A percentile compares a stretch with the other conserved stretches of the same genome.
These are phyloP conservation scores for Channallabes apus DNA, from an alignment of 2,797 vertebrate genomes.

Conservation along the genomic window DNA sequence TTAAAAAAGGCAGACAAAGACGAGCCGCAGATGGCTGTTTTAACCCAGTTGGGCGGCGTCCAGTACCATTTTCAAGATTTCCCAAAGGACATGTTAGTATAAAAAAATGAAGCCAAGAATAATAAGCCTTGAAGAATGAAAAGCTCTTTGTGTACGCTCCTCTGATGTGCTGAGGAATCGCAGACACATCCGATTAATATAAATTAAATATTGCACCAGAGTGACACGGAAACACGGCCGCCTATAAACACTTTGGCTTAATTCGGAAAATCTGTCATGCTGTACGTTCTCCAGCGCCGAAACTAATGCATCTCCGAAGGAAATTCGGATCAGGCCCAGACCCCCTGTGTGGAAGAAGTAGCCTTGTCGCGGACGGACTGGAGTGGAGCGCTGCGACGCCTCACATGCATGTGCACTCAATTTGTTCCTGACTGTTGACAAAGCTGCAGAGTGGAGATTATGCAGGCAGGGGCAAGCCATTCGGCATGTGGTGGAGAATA, in stretches of 20 bases:
- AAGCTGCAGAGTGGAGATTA: conserved; percentile 60
- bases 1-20: conserved; percentile 47
- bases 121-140: conserved; percentile 22
- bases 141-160: conserved; percentile 8
- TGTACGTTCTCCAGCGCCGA: conserved; percentile 21
- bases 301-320: background rate
- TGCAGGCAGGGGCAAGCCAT: conserved; percentile 64
- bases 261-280: conserved; percentile 20
- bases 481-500: conserved; percentile 56
- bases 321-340: background rate
- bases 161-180: conserved; percentile 14
- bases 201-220: conserved; percentile 32
- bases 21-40: conserved; percentile 44
- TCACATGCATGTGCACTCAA: conserved; percentile 52
- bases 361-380: conserved; percentile 4
- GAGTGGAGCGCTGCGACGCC: conserved; percentile 23
- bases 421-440: conserved; percentile 64
- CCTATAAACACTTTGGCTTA: conserved; percentile 35
- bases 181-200: background rate
- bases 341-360: background rate
- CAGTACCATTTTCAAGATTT: conserved; percentile 40
- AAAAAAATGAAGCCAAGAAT: conserved; percentile 34
- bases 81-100: conserved; percentile 32
- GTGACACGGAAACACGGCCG: conserved; percentile 12
- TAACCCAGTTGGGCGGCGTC: conserved; percentile 45